Evolutionary conservation across 2,888 invertebrate species (phyloP), one percentile per base, ranked within the genome.

Genomic region (Eilema sororculum): DNA sequence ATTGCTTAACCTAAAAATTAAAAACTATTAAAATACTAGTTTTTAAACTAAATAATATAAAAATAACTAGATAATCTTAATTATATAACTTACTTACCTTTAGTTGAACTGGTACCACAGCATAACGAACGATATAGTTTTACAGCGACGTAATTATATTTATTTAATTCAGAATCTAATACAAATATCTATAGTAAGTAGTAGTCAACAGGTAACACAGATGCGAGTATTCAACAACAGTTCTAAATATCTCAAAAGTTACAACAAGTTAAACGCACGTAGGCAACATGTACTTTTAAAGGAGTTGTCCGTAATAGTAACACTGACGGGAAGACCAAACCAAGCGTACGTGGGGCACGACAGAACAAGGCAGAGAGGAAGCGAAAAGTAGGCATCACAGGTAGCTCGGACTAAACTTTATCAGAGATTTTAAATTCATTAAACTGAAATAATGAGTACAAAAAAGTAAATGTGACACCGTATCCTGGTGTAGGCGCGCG

Each of bases 121-220:
- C 82, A 84, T 79, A 78, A 73, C 70, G 71, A 78, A 74, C 72
- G 80, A 83, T 78, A 70, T 68, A 81, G 80, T 86, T 87, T 91
- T 91, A 90, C 91, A 86, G 90, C 92, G 92, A 86, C 90, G 91
- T 86, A 80, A 80, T 82, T 80, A 80, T 57, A 84, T 78, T 84
- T 84, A 86, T 89, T 89, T 86, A 85, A 85, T 90, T 86, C 78
- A 86, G 88, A 90, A 88, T 85, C 82, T 86, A 84, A 87, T 91
- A 90, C 86, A 90, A 89, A 90, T 84, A 89, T 82, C 83, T 88
- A 83, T 85, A 80, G 89, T 91, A 90, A 91, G 88, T 92, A 88
- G 90, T 93, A 94, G 92, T 93, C 90, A 95, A 95, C 94, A 94
- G 92, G 89, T 95, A 95, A 94, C 94, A 94, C 93, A 93, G 94